phyloP scores from a whole-genome alignment of 1,140 invertebrate species.

The Drosophila pruinosa region DNA sequence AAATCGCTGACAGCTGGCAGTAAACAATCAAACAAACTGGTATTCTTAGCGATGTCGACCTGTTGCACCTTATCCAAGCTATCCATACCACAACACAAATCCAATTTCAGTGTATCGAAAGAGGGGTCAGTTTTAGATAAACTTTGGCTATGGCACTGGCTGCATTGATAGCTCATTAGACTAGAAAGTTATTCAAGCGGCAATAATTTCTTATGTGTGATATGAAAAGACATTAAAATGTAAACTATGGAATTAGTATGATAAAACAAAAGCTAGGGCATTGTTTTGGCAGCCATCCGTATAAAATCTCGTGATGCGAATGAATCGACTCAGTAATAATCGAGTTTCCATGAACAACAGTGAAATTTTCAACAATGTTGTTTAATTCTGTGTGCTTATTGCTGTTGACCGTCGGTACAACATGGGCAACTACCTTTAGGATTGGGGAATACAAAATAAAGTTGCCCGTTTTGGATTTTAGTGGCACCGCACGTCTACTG shows the following conservation, averaged over 20 bases:
- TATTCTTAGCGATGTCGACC: background rate
- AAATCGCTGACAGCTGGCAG: background rate
- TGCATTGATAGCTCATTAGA: background rate
- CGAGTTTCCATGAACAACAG: background rate
- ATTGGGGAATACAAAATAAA: background rate
- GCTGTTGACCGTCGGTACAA: background rate
- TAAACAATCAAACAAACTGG: too few species aligned
- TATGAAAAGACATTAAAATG: conserved; percentile 2
- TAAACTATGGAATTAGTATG: background rate
- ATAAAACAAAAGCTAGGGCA: background rate
- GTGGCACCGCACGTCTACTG: background rate
- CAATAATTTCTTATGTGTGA: background rate
- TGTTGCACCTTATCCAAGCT: background rate
- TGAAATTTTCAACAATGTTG: background rate
- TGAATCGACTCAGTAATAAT: background rate
- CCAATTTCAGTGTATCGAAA: background rate
- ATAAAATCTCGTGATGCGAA: background rate
- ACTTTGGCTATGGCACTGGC: too few species aligned
- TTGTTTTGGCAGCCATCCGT: background rate
- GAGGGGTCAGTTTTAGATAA: background rate
- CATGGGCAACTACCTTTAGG: background rate
- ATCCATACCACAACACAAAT: background rate
- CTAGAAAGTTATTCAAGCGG: conserved; percentile 7
- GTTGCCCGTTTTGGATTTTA: background rate
- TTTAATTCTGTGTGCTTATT: background rate